Conservation (phyloP, 2,797 vertebrate genomes). For the Gobio occitaniae region DNA sequence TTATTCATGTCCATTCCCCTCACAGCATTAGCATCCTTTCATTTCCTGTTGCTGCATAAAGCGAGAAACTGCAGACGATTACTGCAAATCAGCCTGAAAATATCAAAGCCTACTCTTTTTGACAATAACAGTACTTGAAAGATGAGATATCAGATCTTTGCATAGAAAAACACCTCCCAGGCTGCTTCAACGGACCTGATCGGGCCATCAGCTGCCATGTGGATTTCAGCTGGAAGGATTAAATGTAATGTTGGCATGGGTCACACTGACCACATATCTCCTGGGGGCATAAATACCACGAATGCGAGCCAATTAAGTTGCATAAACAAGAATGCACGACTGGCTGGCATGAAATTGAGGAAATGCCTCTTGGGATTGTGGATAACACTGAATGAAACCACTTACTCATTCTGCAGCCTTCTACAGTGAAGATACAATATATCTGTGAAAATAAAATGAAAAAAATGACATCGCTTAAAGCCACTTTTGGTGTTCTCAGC, state of each 20-base stretch:
- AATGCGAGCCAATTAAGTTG: conserved; percentile 65
- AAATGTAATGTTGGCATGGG: conserved; percentile 29
- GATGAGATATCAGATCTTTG: neutral
- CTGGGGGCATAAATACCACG: conserved; percentile 62
- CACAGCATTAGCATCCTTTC: conserved; percentile 8
- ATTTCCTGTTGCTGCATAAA: conserved; percentile 28
- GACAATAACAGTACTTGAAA: conserved; percentile 11
- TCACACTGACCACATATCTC: conserved; percentile 61
- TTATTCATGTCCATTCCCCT: conserved; percentile 34
- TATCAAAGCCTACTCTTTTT: conserved; percentile 11
- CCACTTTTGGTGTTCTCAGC: neutral
- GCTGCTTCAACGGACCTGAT: neutral
- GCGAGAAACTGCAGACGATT: conserved; percentile 10
- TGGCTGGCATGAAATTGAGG: neutral
- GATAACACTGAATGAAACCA: neutral
- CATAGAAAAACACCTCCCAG: conserved; percentile 12
- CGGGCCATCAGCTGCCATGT: neutral
- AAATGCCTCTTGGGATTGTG: neutral
- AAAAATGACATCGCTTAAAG: neutral
- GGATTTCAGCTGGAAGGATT: neutral
- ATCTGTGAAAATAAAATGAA: neutral
- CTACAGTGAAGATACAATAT: neutral
- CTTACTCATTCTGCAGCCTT: neutral
- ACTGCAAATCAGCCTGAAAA: neutral
- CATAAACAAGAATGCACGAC: conserved; percentile 16